Percentiles rank a stretch among this genome's conserved stretches.
phyloP scores from a whole-genome alignment of 1,140 invertebrate species.

The Aleiodes sp. region DNA sequence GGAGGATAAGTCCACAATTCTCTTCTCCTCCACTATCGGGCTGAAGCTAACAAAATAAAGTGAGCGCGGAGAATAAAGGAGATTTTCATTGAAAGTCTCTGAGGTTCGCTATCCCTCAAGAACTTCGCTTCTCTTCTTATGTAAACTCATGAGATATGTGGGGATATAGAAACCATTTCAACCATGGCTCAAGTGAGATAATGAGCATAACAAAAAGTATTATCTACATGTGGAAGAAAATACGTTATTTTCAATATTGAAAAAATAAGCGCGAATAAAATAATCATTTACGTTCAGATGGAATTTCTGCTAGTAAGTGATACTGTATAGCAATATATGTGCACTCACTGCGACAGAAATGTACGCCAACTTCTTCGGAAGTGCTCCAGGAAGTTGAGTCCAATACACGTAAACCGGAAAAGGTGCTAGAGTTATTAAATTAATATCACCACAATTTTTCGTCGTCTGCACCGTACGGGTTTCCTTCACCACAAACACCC shows the following conservation, averaged over 20 bases:
- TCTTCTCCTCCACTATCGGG: background rate
- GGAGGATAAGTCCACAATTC: background rate
- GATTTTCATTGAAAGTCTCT: background rate
- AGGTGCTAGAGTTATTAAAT: too few relatives aligned
- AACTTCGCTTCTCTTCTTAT: background rate
- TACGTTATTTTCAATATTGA: background rate
- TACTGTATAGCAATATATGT: background rate
- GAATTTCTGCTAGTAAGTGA: background rate
- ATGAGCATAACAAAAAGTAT: background rate
- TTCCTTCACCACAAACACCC: too few relatives aligned
- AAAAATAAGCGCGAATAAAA: background rate
- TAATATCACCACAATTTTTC: too few relatives aligned
- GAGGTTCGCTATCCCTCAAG: background rate
- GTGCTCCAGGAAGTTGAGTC: background rate
- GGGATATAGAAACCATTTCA: background rate
- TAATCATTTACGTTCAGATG: background rate
- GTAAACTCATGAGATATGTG: background rate
- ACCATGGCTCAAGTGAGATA: background rate
- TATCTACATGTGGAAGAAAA: background rate
- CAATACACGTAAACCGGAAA: too few relatives aligned
- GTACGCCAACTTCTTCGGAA: background rate
- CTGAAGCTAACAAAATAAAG: conserved; percentile 1
- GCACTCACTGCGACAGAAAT: background rate
- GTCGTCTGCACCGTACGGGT: too few relatives aligned
- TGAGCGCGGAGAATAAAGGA: background rate